phyloP scores from a whole-genome alignment of 2,797 vertebrate genomes.

The Clamator glandarius region DNA sequence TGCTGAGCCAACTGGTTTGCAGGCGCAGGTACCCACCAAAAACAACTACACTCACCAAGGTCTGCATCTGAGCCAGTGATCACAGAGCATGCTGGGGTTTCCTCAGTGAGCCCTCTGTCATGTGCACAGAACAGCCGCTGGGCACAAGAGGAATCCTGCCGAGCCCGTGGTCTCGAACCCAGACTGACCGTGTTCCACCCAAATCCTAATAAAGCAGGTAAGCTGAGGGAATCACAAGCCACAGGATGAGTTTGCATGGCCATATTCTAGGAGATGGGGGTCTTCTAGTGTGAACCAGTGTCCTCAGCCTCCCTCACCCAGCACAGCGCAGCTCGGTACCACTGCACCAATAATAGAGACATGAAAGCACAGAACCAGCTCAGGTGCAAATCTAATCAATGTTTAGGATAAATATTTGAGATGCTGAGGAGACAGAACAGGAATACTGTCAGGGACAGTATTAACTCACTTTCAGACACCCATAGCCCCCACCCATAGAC shows the following conservation, averaged over 20 bases:
- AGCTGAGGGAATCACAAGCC: neutral
- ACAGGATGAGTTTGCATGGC: neutral
- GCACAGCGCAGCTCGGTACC: neutral
- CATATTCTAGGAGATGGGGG: neutral
- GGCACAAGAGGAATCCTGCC: neutral
- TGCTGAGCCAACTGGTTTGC: neutral
- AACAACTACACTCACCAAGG: rapidly evolving
- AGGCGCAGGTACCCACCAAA: neutral
- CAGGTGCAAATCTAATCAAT: neutral
- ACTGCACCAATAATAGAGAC: neutral
- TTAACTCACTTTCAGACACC: neutral
- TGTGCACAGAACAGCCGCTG: neutral
- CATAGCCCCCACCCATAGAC: neutral
- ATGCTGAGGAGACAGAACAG: neutral
- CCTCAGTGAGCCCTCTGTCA: rapidly evolving
- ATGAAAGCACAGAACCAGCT: neutral
- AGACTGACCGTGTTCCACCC: rapidly evolving
- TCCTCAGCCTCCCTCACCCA: neutral
- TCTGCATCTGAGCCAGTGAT: neutral
- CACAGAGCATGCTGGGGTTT: neutral
- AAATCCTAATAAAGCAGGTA: neutral
- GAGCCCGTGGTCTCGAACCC: neutral
- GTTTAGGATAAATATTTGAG: neutral
- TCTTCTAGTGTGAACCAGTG: neutral
- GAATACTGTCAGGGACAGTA: neutral